A percentile compares a stretch with the other conserved stretches of the same genome.
These are phyloP conservation scores for Caenorhabditis brenneri DNA, from an alignment of 1,140 invertebrate species.

Conservation along the genomic window DNA sequence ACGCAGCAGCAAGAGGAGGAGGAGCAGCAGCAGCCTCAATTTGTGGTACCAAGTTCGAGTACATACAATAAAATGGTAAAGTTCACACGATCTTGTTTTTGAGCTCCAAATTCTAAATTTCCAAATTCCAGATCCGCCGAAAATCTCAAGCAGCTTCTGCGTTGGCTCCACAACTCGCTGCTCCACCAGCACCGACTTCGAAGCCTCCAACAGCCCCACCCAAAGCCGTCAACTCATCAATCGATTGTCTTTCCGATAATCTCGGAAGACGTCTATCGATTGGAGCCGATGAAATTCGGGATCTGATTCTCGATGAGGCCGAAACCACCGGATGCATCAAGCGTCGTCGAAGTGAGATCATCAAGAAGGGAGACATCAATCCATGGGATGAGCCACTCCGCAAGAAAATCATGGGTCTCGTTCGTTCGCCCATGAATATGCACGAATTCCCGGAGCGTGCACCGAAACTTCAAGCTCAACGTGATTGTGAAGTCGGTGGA, in stretches of 20 bases:
- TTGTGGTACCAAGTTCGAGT: neutral
- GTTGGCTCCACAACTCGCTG: neutral
- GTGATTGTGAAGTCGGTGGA: conserved; percentile 20
- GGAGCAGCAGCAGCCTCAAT: neutral
- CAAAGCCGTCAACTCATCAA: neutral
- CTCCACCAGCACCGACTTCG: neutral
- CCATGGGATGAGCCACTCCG: conserved; percentile 46
- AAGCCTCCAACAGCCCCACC: neutral
- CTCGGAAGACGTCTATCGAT: neutral
- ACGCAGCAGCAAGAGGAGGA: neutral
- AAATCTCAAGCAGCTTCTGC: neutral
- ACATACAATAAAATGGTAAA: neutral
- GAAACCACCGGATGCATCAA: neutral
- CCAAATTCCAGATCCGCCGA: neutral
- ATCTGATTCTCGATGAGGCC: neutral
- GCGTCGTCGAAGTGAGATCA: conserved; percentile 12
- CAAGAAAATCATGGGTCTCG: neutral
- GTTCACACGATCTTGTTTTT: neutral
- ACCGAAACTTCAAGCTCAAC: neutral
- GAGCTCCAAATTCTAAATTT: neutral
- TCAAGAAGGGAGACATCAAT: conserved; percentile 31
- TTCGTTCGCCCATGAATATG: neutral
- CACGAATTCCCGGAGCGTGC: conserved; percentile 35
- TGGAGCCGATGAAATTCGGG: neutral
- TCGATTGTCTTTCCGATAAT: neutral